A percentile compares a stretch with the other conserved stretches of the same genome.
These are phyloP conservation scores for Amphipyra tragopoginis DNA, from an alignment of 2,888 invertebrate genomes.

Conservation along the genomic window DNA sequence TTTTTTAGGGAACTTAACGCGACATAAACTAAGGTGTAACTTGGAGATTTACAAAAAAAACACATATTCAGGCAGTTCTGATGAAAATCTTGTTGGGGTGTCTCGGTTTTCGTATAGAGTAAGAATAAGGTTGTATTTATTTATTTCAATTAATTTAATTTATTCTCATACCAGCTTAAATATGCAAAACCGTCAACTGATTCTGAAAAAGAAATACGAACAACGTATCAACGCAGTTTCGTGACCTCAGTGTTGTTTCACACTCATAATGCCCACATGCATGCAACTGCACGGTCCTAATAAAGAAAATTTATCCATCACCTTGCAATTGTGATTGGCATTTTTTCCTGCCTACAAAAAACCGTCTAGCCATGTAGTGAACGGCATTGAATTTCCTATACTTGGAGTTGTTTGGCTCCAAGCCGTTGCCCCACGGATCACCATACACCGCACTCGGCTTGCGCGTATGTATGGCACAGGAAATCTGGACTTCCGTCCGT, in stretches of 20 bases:
- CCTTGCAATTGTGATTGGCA: conserved; percentile 57
- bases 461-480: conserved; percentile 75
- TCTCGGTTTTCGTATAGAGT: no score
- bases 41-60: no score
- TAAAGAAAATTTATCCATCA: conserved; percentile 52
- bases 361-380: conserved; percentile 66
- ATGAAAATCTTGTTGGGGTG: no score
- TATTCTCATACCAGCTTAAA: conserved; percentile 4
- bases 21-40: no score
- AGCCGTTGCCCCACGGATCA: conserved; percentile 73
- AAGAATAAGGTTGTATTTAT: no score
- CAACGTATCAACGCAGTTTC: conserved; percentile 31
- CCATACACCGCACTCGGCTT: conserved; percentile 55
- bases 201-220: conserved; percentile 20
- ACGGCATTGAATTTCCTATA: conserved; percentile 77
- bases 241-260: conserved; percentile 36
- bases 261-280: conserved; percentile 36
- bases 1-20: no score
- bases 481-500: conserved; percentile 87
- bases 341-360: conserved; percentile 64
- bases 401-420: conserved; percentile 80
- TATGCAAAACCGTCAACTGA: conserved; percentile 11
- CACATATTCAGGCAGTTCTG: no score
- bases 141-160: no score
- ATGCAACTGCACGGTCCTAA: conserved; percentile 46